Base-by-base conservation (phyloP, 2,888 invertebrate genomes). In the Thumatha senex region DNA sequence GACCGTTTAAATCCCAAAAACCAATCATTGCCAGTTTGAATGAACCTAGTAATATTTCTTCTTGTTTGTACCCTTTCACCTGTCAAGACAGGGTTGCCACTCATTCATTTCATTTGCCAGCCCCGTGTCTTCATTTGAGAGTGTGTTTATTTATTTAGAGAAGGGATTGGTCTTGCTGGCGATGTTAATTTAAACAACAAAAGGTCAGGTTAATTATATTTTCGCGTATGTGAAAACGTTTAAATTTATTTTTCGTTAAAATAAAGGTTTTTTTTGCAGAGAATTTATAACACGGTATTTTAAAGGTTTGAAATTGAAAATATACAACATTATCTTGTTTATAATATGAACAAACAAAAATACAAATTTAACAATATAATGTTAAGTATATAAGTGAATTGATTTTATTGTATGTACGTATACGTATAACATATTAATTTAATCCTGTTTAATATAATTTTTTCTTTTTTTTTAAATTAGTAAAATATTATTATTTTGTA, bases 1-100 rank as follows among this genome's bases (percentile, higher is more conserved):
- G 34, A 49, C 11, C 39, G 45, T 41, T 5, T 50, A 48, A 46
- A 54, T n/a, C 45, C 36, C 51, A 35, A 44, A 59, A 63, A 66
- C 63, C 63, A 66, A 66, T 65, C 65, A 60, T 47, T 56, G 60
- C 40, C 56, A 52, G 29, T 51, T 29, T 36, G 52, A 54, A 52
- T 58, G 47, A 44, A 48, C 52, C 45, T 51, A 44, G 56, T 66
- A 60, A 60, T 58, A 66, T 53, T 63, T 60, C 54, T 52, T 14
- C 51, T 39, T 29, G 49, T 53, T 61, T 47, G 33, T 35, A 54
- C 30, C 55, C 35, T 35, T 54, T 47, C 40, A 52, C 48, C 51
- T 48, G 56, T 48, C 57, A 43, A 4, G 14, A 0, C 46, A 65
- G 63, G 64, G 64, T 34, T 66, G 48, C 15, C 36, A 31, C 46